Conservation (phyloP, 2,797 vertebrate genomes). For the Enteromius treurensis region DNA sequence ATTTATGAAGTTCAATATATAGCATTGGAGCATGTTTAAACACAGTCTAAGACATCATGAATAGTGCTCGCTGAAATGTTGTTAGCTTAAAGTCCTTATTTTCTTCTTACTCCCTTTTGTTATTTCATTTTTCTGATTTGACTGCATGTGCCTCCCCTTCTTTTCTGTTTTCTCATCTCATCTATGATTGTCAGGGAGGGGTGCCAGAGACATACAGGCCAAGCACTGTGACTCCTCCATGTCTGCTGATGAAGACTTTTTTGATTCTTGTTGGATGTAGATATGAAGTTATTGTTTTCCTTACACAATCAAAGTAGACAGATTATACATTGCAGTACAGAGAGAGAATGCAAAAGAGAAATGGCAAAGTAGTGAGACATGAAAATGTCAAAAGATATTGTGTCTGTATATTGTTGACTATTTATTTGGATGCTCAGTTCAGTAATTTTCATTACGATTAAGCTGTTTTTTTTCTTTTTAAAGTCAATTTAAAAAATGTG, state of each 20-base stretch:
- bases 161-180: conserved; percentile 41
- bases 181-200: conserved; percentile 25
- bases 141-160: background rate
- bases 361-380: background rate
- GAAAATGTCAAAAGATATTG: background rate
- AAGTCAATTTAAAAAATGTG: background rate
- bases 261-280: conserved; percentile 9
- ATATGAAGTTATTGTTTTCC: conserved; percentile 21
- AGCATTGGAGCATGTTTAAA: conserved; percentile 4
- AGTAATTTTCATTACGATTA: background rate
- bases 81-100: conserved; percentile 20
- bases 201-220: background rate
- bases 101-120: conserved; percentile 1
- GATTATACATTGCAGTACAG: background rate
- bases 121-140: conserved; percentile 24
- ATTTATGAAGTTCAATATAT: conserved; percentile 32
- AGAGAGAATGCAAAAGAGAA: background rate
- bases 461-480: background rate
- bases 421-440: background rate
- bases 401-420: conserved; percentile 17
- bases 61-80: conserved; percentile 31
- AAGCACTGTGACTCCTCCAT: conserved; percentile 34
- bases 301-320: conserved; percentile 23
- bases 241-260: conserved; percentile 35
- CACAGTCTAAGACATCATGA: conserved; percentile 21